Base-by-base conservation (phyloP, 2,797 vertebrate genomes). In the Merluccius polli region DNA sequence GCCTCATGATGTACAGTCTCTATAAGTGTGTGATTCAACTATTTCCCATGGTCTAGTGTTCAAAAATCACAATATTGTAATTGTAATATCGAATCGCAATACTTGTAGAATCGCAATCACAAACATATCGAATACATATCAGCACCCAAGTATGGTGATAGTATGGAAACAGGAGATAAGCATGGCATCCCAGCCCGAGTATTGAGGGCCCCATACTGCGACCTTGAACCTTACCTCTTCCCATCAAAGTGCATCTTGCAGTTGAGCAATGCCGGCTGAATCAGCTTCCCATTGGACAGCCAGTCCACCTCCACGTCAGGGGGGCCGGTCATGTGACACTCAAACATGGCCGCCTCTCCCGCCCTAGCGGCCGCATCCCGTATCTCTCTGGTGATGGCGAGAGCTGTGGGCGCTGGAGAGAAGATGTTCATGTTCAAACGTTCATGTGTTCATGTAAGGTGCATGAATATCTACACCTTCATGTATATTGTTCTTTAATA, bases 201-300 rank as follows among this genome's bases (percentile, higher is more conserved):
- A 12, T 11, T 10, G 11, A 41, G 38, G 10, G 13, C 38, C 38
- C 38, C 38, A 65, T 3, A 12, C 65, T 67, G 10, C 24, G 24
- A 11, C 16, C 16, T 5, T 29, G 59, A 24, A 73, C 68, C 79
- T 4, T 32, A 91, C 92, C 95, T 95, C 74, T 89, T 95, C 80
- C 97, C 97, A 4, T 98, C 96, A 80, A 98, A 98, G 89, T 96
- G 95, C 97, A 99, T 99, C 94, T 99, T 99, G 91, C 97, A 99
- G 93, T 97, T 96, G 87, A 98, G 96, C 82, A 98, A 91, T 0
- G 97, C 96, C 0, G 97, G 97, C 94, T 99, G 97, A 88, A 98
- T 93, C 90, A 98, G 94, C 90, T 95, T 97, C 81, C 97, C 97
- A 6, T 94, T 95, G 69, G 94, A 95, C 83, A 98, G 87, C 97